Base-by-base conservation (phyloP, 1,140 invertebrate species). In the Fragariocoptes setiger region DNA sequence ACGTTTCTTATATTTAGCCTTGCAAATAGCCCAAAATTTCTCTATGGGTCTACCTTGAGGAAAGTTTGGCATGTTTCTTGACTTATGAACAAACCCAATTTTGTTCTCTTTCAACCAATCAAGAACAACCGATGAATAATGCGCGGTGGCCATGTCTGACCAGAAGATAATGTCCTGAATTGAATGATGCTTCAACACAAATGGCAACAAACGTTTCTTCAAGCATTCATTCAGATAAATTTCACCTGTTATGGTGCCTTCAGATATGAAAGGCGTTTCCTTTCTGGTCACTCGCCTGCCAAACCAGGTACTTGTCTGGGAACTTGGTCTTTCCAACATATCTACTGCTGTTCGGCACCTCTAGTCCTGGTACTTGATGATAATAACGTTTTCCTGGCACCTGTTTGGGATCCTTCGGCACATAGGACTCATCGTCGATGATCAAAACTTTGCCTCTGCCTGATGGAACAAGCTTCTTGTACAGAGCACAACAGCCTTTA, bases 41-140 rank as follows among this genome's bases (percentile, higher is more conserved):
- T 42, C 41, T 21, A 38, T 37, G 4, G 41, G 35, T 14, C 41
- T n/a, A 31, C 20, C n/a, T 38, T 38, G 41, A 3, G 41, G 41
- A 14, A 37, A 19, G 22, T 42, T 42, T 3, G 41, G 3, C 5
- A 20, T 35, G 19, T 42, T 42, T 2, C 25, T 3, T 4, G n/a
- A 13, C 20, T 42, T 42, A 2, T 19, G 4, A 17, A 42, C 17
- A 19, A 37, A 19, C 2, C 22, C 16, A 3, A 42, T 42, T 3
- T 16, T 15, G 2, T 8, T 8, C 19, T 42, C 31, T 4, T 20
- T 22, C 13, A 42, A 4, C 4, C 8, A 14, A 17, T 18, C 16
- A 19, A 35, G 2, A 3, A 35, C 37, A 36, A n/a, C 22, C 3
- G 5, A 3, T 5, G 40, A 25, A 36, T 41, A 41, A 18, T 41